Percentiles rank a stretch among this genome's conserved stretches.
phyloP scores from a whole-genome alignment of 2,888 invertebrate genomes.

The Tricholauxania praeusta region DNA sequence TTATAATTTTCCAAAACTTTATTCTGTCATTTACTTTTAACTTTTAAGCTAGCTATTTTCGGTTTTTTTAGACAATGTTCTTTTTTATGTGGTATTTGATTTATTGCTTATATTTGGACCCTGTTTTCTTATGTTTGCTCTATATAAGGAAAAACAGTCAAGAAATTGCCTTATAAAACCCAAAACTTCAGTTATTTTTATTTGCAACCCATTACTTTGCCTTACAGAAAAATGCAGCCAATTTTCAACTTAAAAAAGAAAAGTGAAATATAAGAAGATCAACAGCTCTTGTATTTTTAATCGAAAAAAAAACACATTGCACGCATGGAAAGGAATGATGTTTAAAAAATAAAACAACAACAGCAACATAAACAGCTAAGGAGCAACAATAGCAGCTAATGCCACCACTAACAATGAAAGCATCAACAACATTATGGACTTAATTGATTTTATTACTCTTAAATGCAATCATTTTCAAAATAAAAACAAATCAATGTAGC shows the following conservation, averaged over 20 bases:
- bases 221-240: not conserved
- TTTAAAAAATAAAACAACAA: not conserved
- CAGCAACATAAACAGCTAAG: not conserved
- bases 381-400: not conserved
- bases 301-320: too few species aligned
- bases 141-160: too few species aligned
- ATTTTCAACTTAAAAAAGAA: conserved; percentile 18
- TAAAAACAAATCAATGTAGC: not conserved
- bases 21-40: too few species aligned
- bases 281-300: too few species aligned
- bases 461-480: conserved; percentile 2
- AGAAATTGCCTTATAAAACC: too few species aligned
- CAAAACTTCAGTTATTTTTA: too few species aligned
- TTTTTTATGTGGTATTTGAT: not conserved
- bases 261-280: conserved; percentile 27
- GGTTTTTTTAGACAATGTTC: too few species aligned
- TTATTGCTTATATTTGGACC: not conserved
- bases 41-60: too few species aligned
- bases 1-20: too few species aligned
- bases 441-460: not conserved
- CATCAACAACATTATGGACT: not conserved
- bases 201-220: conserved; percentile 6
- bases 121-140: too few species aligned
- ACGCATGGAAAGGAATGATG: too few species aligned
- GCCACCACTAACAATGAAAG: not conserved